phyloP scores from a whole-genome alignment of 2,113 vertebrate genomes.

The Fregetta grallaria region DNA sequence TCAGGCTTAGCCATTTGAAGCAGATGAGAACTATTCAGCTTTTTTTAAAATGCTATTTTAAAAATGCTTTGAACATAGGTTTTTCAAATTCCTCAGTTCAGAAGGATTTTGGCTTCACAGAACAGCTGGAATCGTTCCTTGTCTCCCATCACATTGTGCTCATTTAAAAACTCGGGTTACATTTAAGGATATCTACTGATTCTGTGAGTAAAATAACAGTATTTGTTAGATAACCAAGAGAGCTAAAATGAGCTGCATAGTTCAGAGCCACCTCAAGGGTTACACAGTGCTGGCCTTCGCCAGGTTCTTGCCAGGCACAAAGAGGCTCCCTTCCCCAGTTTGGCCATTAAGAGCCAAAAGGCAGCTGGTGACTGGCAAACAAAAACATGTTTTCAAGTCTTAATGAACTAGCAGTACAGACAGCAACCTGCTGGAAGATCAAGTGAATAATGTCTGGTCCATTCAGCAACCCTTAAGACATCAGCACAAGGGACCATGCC shows the following conservation, averaged over 20 bases:
- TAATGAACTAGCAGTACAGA: neutral
- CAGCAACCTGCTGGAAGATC: neutral
- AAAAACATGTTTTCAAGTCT: neutral
- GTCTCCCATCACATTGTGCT: neutral
- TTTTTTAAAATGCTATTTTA: too few relatives aligned
- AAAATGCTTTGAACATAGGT: neutral
- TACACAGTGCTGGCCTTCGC: neutral
- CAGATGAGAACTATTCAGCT: neutral
- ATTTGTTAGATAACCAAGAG: neutral
- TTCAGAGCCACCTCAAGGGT: neutral
- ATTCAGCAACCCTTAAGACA: neutral
- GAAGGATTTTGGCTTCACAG: neutral
- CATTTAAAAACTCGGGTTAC: neutral
- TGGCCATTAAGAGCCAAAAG: neutral
- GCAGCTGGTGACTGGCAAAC: neutral
- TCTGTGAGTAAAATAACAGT: neutral
- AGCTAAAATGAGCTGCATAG: neutral
- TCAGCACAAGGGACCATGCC: fast-evolving
- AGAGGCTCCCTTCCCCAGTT: neutral
- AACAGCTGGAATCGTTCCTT: neutral
- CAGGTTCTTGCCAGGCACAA: neutral
- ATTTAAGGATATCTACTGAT: neutral
- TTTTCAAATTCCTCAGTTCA: neutral
- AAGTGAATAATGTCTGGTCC: neutral
- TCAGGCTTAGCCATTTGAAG: neutral